Evolutionary conservation across 2,113 vertebrate genomes (phyloP).

Genomic region (Dendrocopos noguchii): DNA sequence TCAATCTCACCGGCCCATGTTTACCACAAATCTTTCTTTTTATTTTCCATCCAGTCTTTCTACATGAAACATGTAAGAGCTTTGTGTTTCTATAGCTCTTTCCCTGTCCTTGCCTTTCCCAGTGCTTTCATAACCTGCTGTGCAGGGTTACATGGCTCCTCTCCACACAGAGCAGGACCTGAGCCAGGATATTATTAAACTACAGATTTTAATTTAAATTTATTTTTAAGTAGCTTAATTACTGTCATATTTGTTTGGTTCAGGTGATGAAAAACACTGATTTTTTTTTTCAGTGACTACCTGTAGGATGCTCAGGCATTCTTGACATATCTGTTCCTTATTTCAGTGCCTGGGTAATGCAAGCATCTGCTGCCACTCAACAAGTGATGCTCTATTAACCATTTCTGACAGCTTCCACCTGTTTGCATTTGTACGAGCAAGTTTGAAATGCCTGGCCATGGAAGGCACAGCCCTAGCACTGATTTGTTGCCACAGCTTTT

Average conservation of each 20-base stretch:
- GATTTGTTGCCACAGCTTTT: slow-evolving; percentile 16
- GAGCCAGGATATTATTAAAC: neutral
- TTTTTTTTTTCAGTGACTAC: neutral
- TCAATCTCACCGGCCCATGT: neutral
- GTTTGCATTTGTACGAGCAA: slow-evolving; percentile 5
- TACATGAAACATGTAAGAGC: neutral
- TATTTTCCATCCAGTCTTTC: neutral
- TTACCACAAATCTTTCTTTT: neutral
- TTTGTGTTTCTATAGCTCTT: neutral
- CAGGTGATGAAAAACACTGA: neutral
- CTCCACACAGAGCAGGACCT: neutral
- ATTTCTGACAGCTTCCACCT: slow-evolving; percentile 44
- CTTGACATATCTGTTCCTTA: neutral
- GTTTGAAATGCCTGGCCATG: slow-evolving; percentile 2
- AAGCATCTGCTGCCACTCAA: neutral
- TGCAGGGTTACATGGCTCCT: neutral
- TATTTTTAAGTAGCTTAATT: neutral
- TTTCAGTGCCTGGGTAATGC: neutral
- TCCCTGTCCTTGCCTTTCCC: neutral
- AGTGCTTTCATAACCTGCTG: neutral
- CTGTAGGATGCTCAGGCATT: neutral
- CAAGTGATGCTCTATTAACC: slow-evolving; percentile 29
- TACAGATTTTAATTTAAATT: neutral
- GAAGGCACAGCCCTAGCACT: slow-evolving; percentile 7
- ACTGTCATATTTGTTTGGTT: neutral